Percentiles rank a stretch among this genome's conserved stretches.
These are phyloP conservation scores for Lindbergichthys nudifrons DNA, from an alignment of 2,797 vertebrate genomes.

Conservation along the genomic window DNA sequence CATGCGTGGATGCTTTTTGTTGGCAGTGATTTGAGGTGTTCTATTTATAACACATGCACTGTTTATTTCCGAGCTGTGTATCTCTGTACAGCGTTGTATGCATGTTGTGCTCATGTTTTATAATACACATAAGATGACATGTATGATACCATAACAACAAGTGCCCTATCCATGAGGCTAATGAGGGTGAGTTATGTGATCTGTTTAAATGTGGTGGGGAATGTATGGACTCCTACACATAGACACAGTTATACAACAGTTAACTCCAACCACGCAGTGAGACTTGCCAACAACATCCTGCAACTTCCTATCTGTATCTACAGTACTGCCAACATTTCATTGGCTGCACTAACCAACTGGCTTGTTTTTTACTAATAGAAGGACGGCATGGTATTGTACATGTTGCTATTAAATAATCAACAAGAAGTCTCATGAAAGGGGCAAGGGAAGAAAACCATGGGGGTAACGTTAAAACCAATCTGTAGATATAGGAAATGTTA, in stretches of 20 bases:
- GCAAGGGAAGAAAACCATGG: not conserved
- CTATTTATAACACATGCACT: conserved; percentile 11
- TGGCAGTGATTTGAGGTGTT: conserved; percentile 3
- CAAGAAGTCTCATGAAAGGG: not conserved
- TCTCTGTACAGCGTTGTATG: not conserved
- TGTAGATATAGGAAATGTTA: too few relatives aligned
- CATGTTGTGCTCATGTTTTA: not conserved
- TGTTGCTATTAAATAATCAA: not conserved
- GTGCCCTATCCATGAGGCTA: conserved; percentile 24
- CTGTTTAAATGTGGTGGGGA: conserved; percentile 46
- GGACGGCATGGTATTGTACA: not conserved
- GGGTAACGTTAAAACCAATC: too few relatives aligned
- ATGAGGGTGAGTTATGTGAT: conserved; percentile 58
- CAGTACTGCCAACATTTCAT: conserved; percentile 8
- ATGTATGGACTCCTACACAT: conserved; percentile 65
- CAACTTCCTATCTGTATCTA: conserved; percentile 34
- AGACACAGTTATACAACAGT: conserved; percentile 53
- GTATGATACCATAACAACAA: not conserved
- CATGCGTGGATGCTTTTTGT: conserved; percentile 14
- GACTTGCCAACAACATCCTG: conserved; percentile 31
- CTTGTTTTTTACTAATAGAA: conserved; percentile 1
- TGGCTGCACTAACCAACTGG: conserved; percentile 5
- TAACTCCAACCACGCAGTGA: conserved; percentile 40
- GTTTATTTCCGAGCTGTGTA: conserved; percentile 3
- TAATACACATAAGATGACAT: not conserved